phyloP scores from a whole-genome alignment of 2,113 vertebrate genomes.

The Peromyscus leucopus region DNA sequence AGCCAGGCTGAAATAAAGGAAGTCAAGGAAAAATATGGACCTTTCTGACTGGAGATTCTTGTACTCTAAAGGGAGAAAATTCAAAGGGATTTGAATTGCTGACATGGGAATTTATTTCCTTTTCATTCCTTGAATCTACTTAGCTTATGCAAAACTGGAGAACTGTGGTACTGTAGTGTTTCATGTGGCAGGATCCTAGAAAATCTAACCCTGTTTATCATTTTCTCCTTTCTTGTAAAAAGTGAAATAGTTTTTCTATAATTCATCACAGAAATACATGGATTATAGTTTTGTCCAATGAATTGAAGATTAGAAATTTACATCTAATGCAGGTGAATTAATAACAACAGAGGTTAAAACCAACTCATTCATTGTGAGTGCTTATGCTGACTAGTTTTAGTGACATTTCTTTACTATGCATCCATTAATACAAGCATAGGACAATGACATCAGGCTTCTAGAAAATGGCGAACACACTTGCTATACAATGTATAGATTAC shows the following conservation, averaged over 20 bases:
- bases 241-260: background rate
- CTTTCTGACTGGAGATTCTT: background rate
- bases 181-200: background rate
- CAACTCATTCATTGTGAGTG: background rate
- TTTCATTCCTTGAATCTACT: slow-evolving; percentile 16
- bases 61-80: slow-evolving; percentile 39
- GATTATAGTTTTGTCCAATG: background rate
- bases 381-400: background rate
- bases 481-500: background rate
- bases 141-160: slow-evolving; percentile 1
- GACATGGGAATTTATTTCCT: background rate
- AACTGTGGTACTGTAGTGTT: background rate
- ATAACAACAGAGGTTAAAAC: background rate
- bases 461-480: background rate
- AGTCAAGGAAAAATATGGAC: slow-evolving; percentile 43
- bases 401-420: background rate
- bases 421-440: background rate
- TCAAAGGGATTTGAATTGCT: slow-evolving; percentile 60
- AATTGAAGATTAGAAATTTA: background rate
- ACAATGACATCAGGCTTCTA: background rate
- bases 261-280: slow-evolving; percentile 1
- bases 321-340: slow-evolving; percentile 21
- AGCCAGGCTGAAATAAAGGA: slow-evolving; percentile 57
- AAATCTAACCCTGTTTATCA: slow-evolving; percentile 5
- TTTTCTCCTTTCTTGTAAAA: background rate